Evolutionary conservation across 2,113 vertebrate species (phyloP), one percentile per base, ranked within the genome.

Genomic region (Rutilus rutilus): DNA sequence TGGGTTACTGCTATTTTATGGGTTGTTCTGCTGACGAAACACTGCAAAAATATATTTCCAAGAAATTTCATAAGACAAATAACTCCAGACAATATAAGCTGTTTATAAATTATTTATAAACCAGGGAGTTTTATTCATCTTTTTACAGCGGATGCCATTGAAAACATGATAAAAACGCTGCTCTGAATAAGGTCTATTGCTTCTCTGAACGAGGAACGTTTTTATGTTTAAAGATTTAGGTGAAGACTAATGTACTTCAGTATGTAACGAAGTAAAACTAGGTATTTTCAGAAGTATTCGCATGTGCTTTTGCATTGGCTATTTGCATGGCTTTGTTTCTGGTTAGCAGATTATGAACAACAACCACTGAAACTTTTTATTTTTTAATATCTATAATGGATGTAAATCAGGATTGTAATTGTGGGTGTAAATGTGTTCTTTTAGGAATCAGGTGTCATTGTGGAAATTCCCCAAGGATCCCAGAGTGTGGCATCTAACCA

Each of bases 391-490:
- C 83, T 82, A 73, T 54, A 87, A 89, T 77, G 80, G 87, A 89
- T 75, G 86, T 87, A 76, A 87, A 84, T 83, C 76, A 75, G n/a
- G n/a, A 86, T 19, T 88, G 87, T 87, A 89, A 88, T 87, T 88
- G 84, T 88, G 39, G 80, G 76, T 85, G 88, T 87, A 81, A 88
- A 89, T 87, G 83, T 91, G 89, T 91, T 91, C 89, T 90, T 89
- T 91, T 86, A 86, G 89, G 87, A 88, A 81, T 89, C 84, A 86
- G 85, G 87, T 91, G 85, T 86, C 87, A 86, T 90, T 91, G 78
- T 84, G 83, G 87, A 69, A 88, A 74, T 86, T 84, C 73, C 69
- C 75, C 83, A 80, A 79, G 86, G 88, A 90, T 79, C 87, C 85
- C 78, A 80, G 36, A 42, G 83, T 79, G 86, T 85, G 78, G 33